Evolutionary conservation across 2,113 vertebrate genomes (phyloP).

Genomic region (Etheostoma cragini): DNA sequence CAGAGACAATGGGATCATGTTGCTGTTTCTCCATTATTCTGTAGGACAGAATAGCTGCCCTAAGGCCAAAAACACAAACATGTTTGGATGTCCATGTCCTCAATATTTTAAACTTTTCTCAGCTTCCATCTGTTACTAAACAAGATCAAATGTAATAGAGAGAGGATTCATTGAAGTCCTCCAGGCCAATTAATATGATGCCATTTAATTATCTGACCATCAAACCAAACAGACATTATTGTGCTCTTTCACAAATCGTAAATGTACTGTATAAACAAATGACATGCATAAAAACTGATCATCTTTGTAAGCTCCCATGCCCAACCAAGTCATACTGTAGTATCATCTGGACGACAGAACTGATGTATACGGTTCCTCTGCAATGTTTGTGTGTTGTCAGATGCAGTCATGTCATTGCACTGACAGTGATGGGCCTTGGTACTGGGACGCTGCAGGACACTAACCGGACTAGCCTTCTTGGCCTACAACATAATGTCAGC

Average conservation of each 20-base stretch:
- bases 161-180: not conserved
- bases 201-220: not conserved
- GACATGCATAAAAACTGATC: not conserved
- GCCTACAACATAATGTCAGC: slow-evolving; percentile 41
- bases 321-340: slow-evolving; percentile 1
- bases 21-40: slow-evolving; percentile 32
- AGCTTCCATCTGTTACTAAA: slow-evolving; percentile 39
- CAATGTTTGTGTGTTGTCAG: slow-evolving; percentile 56
- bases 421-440: slow-evolving; percentile 53
- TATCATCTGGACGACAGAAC: slow-evolving; percentile 33
- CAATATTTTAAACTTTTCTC: slow-evolving; percentile 37
- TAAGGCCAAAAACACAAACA: slow-evolving; percentile 19
- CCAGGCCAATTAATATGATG: not conserved
- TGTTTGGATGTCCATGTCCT: slow-evolving; percentile 22
- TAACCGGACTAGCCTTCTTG: slow-evolving; percentile 18
- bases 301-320: not conserved
- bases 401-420: slow-evolving; percentile 52
- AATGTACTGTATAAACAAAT: not conserved
- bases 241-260: not conserved
- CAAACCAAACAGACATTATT: not conserved
- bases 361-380: slow-evolving; percentile 27
- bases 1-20: slow-evolving; percentile 10
- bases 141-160: slow-evolving; percentile 11
- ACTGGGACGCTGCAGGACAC: slow-evolving; percentile 48
- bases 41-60: slow-evolving; percentile 25